These are phyloP conservation scores for Mechanitis messenoides DNA, from an alignment of 2,888 invertebrate species.

Conservation along the genomic window DNA sequence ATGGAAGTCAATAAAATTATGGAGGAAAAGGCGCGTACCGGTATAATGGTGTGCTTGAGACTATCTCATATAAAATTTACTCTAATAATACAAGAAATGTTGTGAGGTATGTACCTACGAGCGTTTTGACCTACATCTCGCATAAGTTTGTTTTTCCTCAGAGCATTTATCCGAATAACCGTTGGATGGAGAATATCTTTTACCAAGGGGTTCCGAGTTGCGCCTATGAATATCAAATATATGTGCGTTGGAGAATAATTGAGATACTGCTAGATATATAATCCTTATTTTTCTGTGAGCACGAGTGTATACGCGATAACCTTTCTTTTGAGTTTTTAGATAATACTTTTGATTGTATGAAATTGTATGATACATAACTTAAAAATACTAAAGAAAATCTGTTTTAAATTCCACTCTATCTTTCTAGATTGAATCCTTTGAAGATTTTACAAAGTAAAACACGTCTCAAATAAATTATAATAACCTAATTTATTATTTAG, in stretches of 20 bases:
- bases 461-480: constrained; percentile 27
- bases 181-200: constrained; percentile 13
- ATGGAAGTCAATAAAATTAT: constrained; percentile 25
- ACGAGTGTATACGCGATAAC: not conserved
- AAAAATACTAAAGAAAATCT: no score
- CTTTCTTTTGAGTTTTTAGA: no score
- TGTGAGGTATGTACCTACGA: constrained; percentile 24
- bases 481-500: constrained; percentile 26
- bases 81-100: constrained; percentile 24
- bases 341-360: no score
- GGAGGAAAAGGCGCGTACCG: constrained; percentile 20
- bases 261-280: not conserved
- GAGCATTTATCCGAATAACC: constrained; percentile 22
- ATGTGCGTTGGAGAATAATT: constrained; percentile 8
- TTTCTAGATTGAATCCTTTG: constrained; percentile 15
- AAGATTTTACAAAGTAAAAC: constrained; percentile 24
- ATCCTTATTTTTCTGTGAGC: constrained; percentile 1
- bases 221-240: constrained; percentile 14
- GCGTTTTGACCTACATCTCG: constrained; percentile 24
- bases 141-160: constrained; percentile 25
- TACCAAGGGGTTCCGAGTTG: constrained; percentile 9
- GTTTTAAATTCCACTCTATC: no score
- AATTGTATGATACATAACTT: no score
- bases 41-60: constrained; percentile 26
- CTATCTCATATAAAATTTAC: constrained; percentile 28